Evolutionary conservation across 2,797 vertebrate species (phyloP), one percentile per base, ranked within the genome.

Genomic region (Hirundo rustica): DNA sequence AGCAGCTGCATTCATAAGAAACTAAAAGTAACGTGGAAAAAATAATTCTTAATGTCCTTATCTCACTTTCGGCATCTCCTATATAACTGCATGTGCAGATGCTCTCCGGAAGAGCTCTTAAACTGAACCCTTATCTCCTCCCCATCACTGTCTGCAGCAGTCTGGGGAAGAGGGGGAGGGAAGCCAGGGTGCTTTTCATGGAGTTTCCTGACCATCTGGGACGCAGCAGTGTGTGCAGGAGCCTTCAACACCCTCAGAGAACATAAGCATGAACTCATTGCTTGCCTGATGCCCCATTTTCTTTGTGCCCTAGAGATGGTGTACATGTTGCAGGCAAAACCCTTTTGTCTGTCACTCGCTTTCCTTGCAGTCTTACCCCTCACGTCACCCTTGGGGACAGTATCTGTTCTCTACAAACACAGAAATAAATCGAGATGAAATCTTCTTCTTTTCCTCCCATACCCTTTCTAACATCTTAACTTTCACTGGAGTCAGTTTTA

Each of bases 51-150:
- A 55, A 75, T 16, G n/a, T 61, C 80, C 80, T 95, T 96, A 96
- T 97, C 95, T 96, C 48, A 67, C 55, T 90, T 96, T 96, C 50
- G 0, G 12, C 84, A 95, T 93, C 94, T 67, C 32, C 71, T 27
- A 3, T 67, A 16, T 32, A 83, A 64, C 25, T 92, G 60, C 23
- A 65, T 68, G 32, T 61, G 40, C 48, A 86, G 70, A 88, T 73
- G 38, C 54, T 88, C 51, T 93, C 89, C 38, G 54, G 92, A 95
- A 96, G 67, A 88, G 73, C 54, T 92, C 66, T 96, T 66, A 50
- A 77, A 64, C 65, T 8, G 18, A 45, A 19, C 79, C 40, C 36
- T 95, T 94, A 96, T 93, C 87, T 90, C 18, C 40, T 68, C 78
- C 34, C 48, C 38, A 70, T 95, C 77, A 22, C 18, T 34, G 44